phyloP scores from a whole-genome alignment of 2,113 vertebrate species.

The Nipponia nippon region DNA sequence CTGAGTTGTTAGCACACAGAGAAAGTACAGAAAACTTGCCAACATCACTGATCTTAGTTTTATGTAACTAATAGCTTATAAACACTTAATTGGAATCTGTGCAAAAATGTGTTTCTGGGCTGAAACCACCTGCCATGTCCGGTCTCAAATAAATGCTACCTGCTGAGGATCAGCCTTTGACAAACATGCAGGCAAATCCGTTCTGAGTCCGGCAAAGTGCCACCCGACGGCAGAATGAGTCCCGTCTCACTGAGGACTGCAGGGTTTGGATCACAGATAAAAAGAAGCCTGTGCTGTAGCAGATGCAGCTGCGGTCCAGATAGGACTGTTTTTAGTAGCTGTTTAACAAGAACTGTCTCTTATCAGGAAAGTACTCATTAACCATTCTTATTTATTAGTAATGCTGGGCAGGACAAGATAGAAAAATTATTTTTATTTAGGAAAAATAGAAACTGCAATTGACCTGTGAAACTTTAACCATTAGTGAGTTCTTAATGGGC shows the following conservation, averaged over 20 bases:
- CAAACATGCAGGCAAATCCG: background rate
- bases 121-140: constrained; percentile 50
- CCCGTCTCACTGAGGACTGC: background rate
- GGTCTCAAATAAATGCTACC: constrained; percentile 35
- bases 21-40: constrained; percentile 39
- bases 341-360: background rate
- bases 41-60: constrained; percentile 27
- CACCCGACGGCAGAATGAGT: background rate
- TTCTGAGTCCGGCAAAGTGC: background rate
- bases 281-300: background rate
- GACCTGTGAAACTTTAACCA: background rate
- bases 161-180: constrained; percentile 41
- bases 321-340: background rate
- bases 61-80: constrained; percentile 59
- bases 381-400: background rate
- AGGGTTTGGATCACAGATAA: constrained; percentile 19
- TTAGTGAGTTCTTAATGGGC: background rate
- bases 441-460: background rate
- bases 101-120: constrained; percentile 50
- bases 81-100: constrained; percentile 59
- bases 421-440: background rate
- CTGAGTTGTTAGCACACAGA: constrained; percentile 36
- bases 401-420: background rate
- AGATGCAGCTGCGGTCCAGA: background rate
- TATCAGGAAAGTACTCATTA: background rate